Conservation (phyloP, 1,140 invertebrate species). For the Drosophila seguyi region DNA sequence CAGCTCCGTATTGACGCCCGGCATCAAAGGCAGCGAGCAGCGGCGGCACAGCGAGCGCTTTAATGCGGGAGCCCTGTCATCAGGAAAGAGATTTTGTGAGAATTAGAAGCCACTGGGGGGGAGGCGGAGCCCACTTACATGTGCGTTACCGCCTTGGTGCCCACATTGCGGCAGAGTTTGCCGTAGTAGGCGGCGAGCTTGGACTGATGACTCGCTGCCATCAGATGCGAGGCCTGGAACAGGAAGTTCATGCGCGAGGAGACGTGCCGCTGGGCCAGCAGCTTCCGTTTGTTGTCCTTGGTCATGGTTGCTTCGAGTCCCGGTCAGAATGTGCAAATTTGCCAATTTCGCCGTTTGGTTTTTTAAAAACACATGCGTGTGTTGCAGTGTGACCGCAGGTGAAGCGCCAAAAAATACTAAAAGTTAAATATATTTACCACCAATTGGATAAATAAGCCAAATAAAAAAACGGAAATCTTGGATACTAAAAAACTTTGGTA, state of each 20-base stretch:
- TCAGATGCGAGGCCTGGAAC: constrained; percentile 67
- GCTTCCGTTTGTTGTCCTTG: constrained; percentile 64
- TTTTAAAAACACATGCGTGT: constrained; percentile 9
- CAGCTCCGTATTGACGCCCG: constrained; percentile 58
- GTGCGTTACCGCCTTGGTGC: constrained; percentile 58
- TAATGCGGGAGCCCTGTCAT: constrained; percentile 49
- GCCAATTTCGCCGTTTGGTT: not conserved
- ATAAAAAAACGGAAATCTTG: not conserved
- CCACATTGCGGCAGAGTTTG: constrained; percentile 69
- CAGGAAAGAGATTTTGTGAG: not conserved
- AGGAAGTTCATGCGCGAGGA: constrained; percentile 67
- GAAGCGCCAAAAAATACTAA: not conserved
- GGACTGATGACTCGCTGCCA: constrained; percentile 49
- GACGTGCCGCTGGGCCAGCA: constrained; percentile 42
- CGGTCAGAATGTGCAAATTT: not conserved
- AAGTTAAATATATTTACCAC: not conserved
- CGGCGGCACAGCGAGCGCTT: constrained; percentile 66
- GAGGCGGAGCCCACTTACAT: constrained; percentile 45
- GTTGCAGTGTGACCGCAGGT: not conserved
- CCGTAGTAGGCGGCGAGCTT: constrained; percentile 65
- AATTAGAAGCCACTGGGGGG: not conserved
- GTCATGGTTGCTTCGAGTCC: constrained; percentile 16
- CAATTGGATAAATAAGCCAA: not conserved
- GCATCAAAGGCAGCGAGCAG: constrained; percentile 59
- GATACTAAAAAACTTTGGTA: no score